Conservation (phyloP, 35 echinoderm and acorn worm genomes). For the Patiria miniata region DNA sequence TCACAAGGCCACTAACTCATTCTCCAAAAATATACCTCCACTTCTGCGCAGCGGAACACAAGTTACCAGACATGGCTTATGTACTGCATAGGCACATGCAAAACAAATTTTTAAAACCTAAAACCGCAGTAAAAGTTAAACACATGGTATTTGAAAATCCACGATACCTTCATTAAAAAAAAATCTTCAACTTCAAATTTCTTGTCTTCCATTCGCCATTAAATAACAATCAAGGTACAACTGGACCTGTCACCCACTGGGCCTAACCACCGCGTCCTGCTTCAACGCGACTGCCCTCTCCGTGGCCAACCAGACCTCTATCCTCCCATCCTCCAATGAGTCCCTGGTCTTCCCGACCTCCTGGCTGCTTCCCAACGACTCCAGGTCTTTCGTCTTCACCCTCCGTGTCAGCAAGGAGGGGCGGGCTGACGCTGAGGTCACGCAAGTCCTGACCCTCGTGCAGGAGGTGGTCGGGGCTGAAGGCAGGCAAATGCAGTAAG, state of each 20-base stretch:
- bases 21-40: too few relatives aligned
- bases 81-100: too few relatives aligned
- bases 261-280: constrained; percentile 36
- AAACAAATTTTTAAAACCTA: too few relatives aligned
- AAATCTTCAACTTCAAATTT: too few relatives aligned
- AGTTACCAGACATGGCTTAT: too few relatives aligned
- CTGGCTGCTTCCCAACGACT: constrained; percentile 37
- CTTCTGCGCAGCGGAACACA: too few relatives aligned
- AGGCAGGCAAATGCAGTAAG: too few relatives aligned
- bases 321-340: constrained; percentile 25
- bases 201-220: not conserved
- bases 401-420: constrained; percentile 66
- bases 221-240: constrained; percentile 51
- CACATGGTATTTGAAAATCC: too few relatives aligned
- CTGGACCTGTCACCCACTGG: constrained; percentile 70
- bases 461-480: not conserved
- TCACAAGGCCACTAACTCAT: too few relatives aligned
- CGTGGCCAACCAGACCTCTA: constrained; percentile 8
- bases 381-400: constrained; percentile 61
- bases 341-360: constrained; percentile 39
- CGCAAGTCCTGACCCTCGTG: constrained; percentile 57
- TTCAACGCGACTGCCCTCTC: constrained; percentile 40
- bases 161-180: too few relatives aligned
- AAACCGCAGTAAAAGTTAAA: too few relatives aligned
- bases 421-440: constrained; percentile 18